A percentile compares a stretch with the other conserved stretches of the same genome.
These are phyloP conservation scores for Aleadryas rufinucha DNA, from an alignment of 2,113 vertebrate species.

Conservation along the genomic window DNA sequence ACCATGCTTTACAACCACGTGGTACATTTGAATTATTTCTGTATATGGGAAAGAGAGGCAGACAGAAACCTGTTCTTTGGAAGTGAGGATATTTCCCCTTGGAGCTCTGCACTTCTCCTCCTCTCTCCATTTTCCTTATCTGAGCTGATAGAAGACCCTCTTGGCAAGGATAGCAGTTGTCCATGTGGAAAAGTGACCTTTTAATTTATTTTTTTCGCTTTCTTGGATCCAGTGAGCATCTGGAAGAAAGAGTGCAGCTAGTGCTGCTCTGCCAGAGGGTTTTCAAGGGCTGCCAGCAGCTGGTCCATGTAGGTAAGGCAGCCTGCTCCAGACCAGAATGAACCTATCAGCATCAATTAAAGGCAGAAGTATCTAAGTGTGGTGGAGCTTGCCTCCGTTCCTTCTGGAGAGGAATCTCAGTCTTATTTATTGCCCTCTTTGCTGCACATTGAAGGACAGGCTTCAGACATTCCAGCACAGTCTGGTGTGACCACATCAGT, in stretches of 20 bases:
- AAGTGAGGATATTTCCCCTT: neutral
- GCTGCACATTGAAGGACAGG: neutral
- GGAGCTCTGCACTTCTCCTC: neutral
- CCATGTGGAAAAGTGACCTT: neutral
- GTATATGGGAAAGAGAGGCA: neutral
- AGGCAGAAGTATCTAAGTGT: neutral
- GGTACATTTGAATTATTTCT: neutral
- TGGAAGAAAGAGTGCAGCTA: neutral
- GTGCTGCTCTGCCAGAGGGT: neutral
- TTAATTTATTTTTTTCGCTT: neutral
- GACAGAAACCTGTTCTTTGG: neutral
- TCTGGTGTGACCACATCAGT: neutral
- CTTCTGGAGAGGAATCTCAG: neutral
- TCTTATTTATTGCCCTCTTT: neutral
- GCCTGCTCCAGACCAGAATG: neutral
- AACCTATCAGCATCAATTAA: neutral
- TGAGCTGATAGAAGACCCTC: neutral
- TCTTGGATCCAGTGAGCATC: neutral
- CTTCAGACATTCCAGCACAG: neutral
- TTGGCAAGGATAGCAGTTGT: neutral
- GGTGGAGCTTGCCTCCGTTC: neutral
- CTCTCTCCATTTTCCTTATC: neutral
- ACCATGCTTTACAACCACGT: fast-evolving
- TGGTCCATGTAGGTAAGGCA: neutral
- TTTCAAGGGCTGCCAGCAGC: neutral